phyloP scores from a whole-genome alignment of 2,888 invertebrate genomes.

The Melanargia galathea region DNA sequence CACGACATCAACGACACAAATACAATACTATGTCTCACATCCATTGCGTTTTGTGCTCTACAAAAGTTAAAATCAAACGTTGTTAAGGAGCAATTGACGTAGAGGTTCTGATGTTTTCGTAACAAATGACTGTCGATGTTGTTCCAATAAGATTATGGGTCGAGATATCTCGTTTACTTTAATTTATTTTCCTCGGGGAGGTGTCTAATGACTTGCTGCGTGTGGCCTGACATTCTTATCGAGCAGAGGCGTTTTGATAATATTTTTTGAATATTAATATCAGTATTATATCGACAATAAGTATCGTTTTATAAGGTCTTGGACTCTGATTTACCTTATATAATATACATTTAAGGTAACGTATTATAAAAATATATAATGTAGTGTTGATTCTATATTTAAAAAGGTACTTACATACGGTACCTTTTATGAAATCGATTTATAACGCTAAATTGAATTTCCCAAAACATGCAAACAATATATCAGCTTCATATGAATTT shows the following conservation, averaged over 20 bases:
- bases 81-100: constrained; percentile 34
- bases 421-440: background rate
- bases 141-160: constrained; percentile 63
- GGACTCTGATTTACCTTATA: background rate
- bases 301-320: constrained; percentile 40
- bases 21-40: constrained; percentile 29
- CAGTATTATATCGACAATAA: constrained; percentile 68
- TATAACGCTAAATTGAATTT: background rate
- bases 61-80: background rate
- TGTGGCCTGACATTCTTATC: constrained; percentile 81
- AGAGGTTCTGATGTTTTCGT: constrained; percentile 10
- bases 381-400: no score
- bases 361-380: background rate
- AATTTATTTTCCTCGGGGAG: constrained; percentile 79
- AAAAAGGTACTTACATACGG: no score
- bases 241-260: constrained; percentile 75
- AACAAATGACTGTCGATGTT: constrained; percentile 49
- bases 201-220: constrained; percentile 81
- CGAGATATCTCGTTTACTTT: constrained; percentile 79
- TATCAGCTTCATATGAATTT: constrained; percentile 1
- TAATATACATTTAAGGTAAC: background rate
- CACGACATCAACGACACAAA: constrained; percentile 37
- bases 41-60: constrained; percentile 46
- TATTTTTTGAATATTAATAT: constrained; percentile 77
- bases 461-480: background rate